Conservation (phyloP, 1,140 invertebrate genomes). For the Glomeris maerens region DNA sequence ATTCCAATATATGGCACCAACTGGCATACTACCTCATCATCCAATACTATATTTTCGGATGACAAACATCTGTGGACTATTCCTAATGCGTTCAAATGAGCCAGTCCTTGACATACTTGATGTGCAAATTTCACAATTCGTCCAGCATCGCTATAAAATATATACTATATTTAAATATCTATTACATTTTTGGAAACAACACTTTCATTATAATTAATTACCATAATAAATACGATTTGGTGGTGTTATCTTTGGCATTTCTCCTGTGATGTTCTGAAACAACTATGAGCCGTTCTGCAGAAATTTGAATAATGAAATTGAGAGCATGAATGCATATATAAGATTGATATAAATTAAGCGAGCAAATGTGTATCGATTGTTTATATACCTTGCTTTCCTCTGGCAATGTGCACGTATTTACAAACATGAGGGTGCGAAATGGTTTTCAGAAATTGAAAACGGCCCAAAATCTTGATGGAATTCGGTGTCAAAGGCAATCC, state of each 20-base stretch:
- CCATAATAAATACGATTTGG: no score
- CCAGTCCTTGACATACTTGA: constrained; percentile 57
- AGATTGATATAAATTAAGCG: constrained; percentile 26
- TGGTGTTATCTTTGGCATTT: neutral
- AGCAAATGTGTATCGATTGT: no score
- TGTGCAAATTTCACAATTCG: constrained; percentile 43
- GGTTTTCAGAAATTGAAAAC: constrained; percentile 66
- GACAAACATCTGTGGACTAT: constrained; percentile 66
- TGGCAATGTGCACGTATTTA: constrained; percentile 74
- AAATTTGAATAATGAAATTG: constrained; percentile 9
- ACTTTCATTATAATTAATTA: no score
- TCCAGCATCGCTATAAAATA: no score
- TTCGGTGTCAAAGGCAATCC: constrained; percentile 89
- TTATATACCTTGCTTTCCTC: constrained; percentile 95
- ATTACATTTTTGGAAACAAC: no score
- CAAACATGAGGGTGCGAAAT: constrained; percentile 67
- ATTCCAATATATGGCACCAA: no score
- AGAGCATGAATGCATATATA: constrained; percentile 12
- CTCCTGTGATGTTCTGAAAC: constrained; percentile 63
- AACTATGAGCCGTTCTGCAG: constrained; percentile 72
- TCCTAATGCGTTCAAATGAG: constrained; percentile 53
- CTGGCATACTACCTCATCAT: constrained; percentile 45
- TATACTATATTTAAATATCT: no score
- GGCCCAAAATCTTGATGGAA: constrained; percentile 82
- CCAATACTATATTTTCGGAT: constrained; percentile 68